Percentiles rank a stretch among this genome's conserved stretches.
These are phyloP conservation scores for Sarcophaga bullata DNA, from an alignment of 1,140 invertebrate genomes.

Conservation along the genomic window DNA sequence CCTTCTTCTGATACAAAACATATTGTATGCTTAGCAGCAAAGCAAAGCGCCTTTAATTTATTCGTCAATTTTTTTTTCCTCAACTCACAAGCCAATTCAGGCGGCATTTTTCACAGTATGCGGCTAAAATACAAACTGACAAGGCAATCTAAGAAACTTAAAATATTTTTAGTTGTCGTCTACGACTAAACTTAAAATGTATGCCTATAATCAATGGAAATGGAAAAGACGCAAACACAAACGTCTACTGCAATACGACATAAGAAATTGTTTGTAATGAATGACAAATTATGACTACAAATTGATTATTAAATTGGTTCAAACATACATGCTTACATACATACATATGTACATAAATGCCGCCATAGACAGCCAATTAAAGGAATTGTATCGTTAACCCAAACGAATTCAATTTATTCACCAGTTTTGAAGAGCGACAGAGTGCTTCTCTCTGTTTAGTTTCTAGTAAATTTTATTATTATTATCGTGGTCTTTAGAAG, in stretches of 20 bases:
- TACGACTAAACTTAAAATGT: not conserved
- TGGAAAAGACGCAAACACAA: not conserved
- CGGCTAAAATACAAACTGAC: not conserved
- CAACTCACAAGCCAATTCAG: not conserved
- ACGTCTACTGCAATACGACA: not conserved
- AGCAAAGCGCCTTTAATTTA: constrained; percentile 6
- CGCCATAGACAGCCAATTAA: no score
- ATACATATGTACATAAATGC: no score
- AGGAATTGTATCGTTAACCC: no score
- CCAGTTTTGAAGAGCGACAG: no score
- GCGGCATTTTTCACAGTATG: constrained; percentile 12
- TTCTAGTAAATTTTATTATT: no score
- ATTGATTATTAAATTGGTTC: not conserved
- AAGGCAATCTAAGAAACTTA: not conserved
- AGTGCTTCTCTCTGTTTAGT: no score
- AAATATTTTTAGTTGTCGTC: no score
- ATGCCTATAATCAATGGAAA: not conserved
- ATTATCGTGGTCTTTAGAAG: no score
- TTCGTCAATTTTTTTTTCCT: not conserved
- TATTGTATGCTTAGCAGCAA: not conserved
- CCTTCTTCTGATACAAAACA: not conserved
- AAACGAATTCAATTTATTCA: no score
- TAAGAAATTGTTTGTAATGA: not conserved
- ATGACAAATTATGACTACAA: constrained; percentile 14
- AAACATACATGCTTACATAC: not conserved